Evolutionary conservation across 1,140 invertebrate genomes (phyloP).

Genomic region (Drosophila tropicalis): DNA sequence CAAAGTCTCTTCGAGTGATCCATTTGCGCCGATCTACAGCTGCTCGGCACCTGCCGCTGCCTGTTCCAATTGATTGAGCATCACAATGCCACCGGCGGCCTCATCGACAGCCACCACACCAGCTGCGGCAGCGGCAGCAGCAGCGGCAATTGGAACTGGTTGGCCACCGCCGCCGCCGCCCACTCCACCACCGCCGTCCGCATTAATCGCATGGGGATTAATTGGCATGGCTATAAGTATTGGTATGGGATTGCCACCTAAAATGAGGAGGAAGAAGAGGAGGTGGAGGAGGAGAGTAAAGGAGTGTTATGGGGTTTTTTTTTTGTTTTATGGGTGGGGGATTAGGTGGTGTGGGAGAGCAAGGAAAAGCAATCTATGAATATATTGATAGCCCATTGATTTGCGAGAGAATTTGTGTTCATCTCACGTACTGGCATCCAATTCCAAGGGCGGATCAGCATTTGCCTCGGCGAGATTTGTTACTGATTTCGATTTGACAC

Average conservation of each 20-base stretch:
- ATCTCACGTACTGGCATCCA: conserved; percentile 84
- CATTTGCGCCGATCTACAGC: conserved; percentile 28
- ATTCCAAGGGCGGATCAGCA: conserved; percentile 91
- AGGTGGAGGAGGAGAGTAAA: neutral
- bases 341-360: no score
- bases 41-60: conserved; percentile 58
- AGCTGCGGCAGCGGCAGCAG: conserved; percentile 40
- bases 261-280: neutral
- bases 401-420: neutral
- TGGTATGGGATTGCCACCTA: conserved; percentile 85
- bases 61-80: conserved; percentile 69
- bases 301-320: neutral
- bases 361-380: neutral
- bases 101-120: conserved; percentile 73
- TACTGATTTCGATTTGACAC: conserved; percentile 96
- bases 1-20: neutral
- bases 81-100: conserved; percentile 69
- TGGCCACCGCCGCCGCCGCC: conserved; percentile 36
- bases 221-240: conserved; percentile 72
- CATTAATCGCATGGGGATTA: conserved; percentile 52
- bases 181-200: conserved; percentile 27
- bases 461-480: conserved; percentile 96
- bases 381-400: neutral
- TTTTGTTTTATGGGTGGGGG: neutral
- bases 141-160: conserved; percentile 31